Evolutionary conservation across 2,797 vertebrate species (phyloP), one percentile per base, ranked within the genome.

Genomic region (Coracias cyanogaster): DNA sequence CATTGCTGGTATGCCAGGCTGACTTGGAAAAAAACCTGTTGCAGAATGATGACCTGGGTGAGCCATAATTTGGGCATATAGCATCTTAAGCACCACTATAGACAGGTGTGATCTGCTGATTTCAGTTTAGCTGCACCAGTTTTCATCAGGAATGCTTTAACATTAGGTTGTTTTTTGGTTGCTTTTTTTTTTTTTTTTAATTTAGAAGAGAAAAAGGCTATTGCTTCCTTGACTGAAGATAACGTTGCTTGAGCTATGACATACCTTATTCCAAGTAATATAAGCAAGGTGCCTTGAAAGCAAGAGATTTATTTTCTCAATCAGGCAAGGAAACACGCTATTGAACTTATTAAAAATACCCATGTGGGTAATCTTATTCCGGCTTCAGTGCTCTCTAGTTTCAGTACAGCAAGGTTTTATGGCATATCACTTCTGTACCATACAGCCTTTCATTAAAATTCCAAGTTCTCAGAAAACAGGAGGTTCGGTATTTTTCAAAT

Each of bases 301-400:
- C 51, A 70, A 96, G 31, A 82, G 41, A 94, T 70, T 46, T 86
- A 89, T 93, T 97, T 97, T 58, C 55, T 90, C 29, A 70, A 65
- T 55, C 31, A 92, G 71, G 64, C 73, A 89, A 39, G 81, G 26
- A 96, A 91, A 94, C 45, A 86, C 25, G 28, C 19, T 61, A 76
- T 43, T 66, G 67, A 90, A 60, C 33, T 95, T 97, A 49, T 71
- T 96, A 84, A 97, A 97, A 97, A 95, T 88, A 90, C 26, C 65
- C 80, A 79, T 33, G 25, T 81, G 55, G 41, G 43, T 92, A 88
- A 89, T 84, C 73, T 71, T 71, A 76, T 87, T 91, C 71, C 79
- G 91, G 26, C 79, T 84, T 82, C 71, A 35, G 18, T 69, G 64
- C 28, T 88, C 76, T 92, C 70, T 61, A 70, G 31, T 85, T 96